Base-by-base conservation (phyloP, 2,888 invertebrate species). In the Sicus ferrugineus region DNA sequence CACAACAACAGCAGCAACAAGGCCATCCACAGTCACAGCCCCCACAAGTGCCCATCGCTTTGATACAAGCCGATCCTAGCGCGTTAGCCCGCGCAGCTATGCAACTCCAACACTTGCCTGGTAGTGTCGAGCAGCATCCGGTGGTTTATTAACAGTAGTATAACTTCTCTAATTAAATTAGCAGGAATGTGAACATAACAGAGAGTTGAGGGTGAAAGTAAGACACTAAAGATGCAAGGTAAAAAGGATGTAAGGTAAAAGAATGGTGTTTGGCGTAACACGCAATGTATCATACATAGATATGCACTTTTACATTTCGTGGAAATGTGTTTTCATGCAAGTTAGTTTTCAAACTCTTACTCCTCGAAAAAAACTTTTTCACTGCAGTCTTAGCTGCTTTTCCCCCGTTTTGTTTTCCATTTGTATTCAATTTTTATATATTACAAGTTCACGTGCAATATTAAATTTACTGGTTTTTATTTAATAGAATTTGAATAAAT, bases 61-160 rank as follows among this genome's bases (percentile, higher is more conserved):
- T 84, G 69, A 84, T 84, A 74, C 78, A 79, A 77, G 78, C 81
- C 69, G 84, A 85, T 79, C 83, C 84, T 9, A 79, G 82, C 72
- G 81, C 80, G 59, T 74, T 85, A 77, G 84, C 84, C 30, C 79
- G 84, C n/a, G 84, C 84, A 50, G 82, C 84, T 69, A 84, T 85
- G 80, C 84, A 84, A 75, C 71, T 85, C 70, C 84, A 85, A 73
- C 84, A 84, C 77, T 77, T 85, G 76, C 84, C 85, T 70, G 77
- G 81, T 62, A 84, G 83, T 74, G 85, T 85, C 42, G 85, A 85
- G 70, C 84, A 85, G 71, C 85, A 85, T 78, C 84, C 85, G 64
- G 84, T 84, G 73, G 84, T 85, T 74, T 85, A 85, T 79, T 85
- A 84, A 81, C 82, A 80, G 76, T 78, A 81, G 80, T 80, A 77